phyloP scores from a whole-genome alignment of 2,797 vertebrate genomes.

The Sebastes variabilis region DNA sequence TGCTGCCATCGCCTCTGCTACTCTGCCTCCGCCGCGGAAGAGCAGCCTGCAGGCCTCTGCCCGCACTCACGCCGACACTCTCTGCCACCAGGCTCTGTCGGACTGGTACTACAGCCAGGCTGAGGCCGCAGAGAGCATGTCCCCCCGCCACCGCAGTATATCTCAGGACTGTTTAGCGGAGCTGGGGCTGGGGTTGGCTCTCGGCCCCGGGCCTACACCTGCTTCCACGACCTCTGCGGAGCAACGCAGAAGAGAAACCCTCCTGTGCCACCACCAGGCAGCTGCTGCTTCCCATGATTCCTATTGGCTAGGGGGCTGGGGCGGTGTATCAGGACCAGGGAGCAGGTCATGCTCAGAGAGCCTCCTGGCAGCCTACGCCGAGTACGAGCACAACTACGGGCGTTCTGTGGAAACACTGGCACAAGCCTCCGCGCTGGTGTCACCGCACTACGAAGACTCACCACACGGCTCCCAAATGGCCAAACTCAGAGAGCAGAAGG shows the following conservation, averaged over 20 bases:
- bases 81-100: constrained; percentile 90
- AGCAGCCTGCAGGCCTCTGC: constrained; percentile 53
- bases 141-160: constrained; percentile 85
- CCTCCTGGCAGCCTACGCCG: constrained; percentile 81
- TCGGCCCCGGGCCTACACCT: constrained; percentile 31
- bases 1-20: constrained; percentile 81
- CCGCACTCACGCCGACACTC: constrained; percentile 68
- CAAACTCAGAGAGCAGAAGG: constrained; percentile 31
- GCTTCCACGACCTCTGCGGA: constrained; percentile 70
- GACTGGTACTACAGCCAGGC: constrained; percentile 93
- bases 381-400: constrained; percentile 81
- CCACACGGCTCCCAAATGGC: constrained; percentile 22
- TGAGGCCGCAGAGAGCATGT: constrained; percentile 77
- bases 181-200: constrained; percentile 54
- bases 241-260: constrained; percentile 75
- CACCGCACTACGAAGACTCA: constrained; percentile 66
- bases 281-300: constrained; percentile 68
- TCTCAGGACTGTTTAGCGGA: constrained; percentile 89
- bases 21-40: constrained; percentile 58
- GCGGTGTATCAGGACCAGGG: constrained; percentile 32
- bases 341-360: constrained; percentile 85
- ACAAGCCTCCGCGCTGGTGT: constrained; percentile 78
- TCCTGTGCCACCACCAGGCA: constrained; percentile 81
- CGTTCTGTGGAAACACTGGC: constrained; percentile 88
- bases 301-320: constrained; percentile 62